Evolutionary conservation across 1,140 invertebrate genomes (phyloP).

Genomic region (Drosophila rhopaloa): DNA sequence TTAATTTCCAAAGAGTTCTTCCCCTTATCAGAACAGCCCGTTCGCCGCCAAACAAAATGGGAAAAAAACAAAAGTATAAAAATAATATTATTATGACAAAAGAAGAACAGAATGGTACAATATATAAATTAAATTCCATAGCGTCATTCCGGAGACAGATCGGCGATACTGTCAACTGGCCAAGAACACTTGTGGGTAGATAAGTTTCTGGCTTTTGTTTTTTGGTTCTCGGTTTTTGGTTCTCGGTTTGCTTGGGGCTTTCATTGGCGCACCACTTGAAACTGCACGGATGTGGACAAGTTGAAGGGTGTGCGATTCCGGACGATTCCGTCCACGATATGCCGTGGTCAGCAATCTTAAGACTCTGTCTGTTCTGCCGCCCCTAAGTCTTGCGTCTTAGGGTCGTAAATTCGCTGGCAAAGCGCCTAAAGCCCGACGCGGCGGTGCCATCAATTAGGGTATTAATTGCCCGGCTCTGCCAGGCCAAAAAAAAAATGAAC

Average conservation of each 20-base stretch:
- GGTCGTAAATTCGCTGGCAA: conserved; percentile 57
- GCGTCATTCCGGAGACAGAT: conserved; percentile 63
- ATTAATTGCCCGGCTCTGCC: conserved; percentile 60
- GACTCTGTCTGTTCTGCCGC: conserved; percentile 52
- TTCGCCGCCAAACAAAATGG: conserved; percentile 51
- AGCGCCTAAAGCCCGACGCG: conserved; percentile 58
- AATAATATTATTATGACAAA: conserved; percentile 33
- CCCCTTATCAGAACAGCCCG: conserved; percentile 34
- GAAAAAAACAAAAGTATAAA: conserved; percentile 20
- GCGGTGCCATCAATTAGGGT: conserved; percentile 71
- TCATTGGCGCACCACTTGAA: conserved; percentile 43
- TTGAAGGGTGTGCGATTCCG: conserved; percentile 53
- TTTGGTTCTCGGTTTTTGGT: conserved; percentile 5
- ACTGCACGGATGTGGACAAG: conserved; percentile 34
- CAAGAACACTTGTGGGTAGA: conserved; percentile 63
- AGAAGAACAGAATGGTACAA: conserved; percentile 33
- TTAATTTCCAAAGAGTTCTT: conserved; percentile 52
- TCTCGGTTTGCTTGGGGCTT: conserved; percentile 21
- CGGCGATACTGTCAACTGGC: conserved; percentile 73
- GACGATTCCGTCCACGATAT: conserved; percentile 36
- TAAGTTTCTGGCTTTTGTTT: conserved; percentile 18
- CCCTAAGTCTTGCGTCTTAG: conserved; percentile 72
- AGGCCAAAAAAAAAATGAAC: conserved; percentile 6
- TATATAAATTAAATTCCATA: conserved; percentile 74
- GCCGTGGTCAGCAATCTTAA: conserved; percentile 61